Evolutionary conservation across 2,888 invertebrate species (phyloP).

Genomic region (Pristionchus japonicus): DNA sequence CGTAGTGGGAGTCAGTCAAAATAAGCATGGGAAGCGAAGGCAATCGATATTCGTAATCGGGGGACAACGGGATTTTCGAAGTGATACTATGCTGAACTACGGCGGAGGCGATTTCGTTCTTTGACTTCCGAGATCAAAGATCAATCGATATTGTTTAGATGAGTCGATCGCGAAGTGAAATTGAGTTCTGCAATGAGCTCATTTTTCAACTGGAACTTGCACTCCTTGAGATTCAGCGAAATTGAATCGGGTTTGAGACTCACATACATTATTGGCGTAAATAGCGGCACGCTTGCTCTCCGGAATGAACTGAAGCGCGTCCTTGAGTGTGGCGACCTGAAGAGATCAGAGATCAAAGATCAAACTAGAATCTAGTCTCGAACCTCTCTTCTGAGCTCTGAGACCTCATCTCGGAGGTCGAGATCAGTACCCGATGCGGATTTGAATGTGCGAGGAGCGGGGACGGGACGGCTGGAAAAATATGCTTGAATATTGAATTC

Average conservation of each 20-base stretch:
- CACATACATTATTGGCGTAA: slow-evolving; percentile 44
- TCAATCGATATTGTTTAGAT: slow-evolving; percentile 40
- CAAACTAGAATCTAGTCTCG: background rate
- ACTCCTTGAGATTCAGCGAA: too few species aligned
- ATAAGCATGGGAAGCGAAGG: slow-evolving; percentile 14
- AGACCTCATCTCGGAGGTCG: slow-evolving; percentile 59
- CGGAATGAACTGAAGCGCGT: slow-evolving; percentile 52
- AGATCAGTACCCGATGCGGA: background rate
- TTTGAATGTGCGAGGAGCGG: slow-evolving; percentile 41
- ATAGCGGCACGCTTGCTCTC: slow-evolving; percentile 29
- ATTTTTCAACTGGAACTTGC: background rate
- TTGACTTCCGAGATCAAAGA: slow-evolving; percentile 44
- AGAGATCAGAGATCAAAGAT: slow-evolving; percentile 35
- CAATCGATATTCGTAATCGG: slow-evolving; percentile 17
- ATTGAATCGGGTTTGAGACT: background rate
- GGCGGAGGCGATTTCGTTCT: slow-evolving; percentile 12
- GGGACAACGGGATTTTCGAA: slow-evolving; percentile 33
- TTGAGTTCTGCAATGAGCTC: slow-evolving; percentile 29
- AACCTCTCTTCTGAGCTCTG: slow-evolving; percentile 61
- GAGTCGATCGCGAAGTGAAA: slow-evolving; percentile 44
- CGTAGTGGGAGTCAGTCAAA: background rate
- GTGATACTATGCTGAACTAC: slow-evolving; percentile 35
- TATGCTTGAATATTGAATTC: too few species aligned
- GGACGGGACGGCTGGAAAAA: background rate
- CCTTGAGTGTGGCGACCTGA: slow-evolving; percentile 58